A percentile compares a stretch with the other conserved stretches of the same genome.
These are phyloP conservation scores for Bombus soroeensis DNA, from an alignment of 1,140 invertebrate genomes.

Conservation along the genomic window DNA sequence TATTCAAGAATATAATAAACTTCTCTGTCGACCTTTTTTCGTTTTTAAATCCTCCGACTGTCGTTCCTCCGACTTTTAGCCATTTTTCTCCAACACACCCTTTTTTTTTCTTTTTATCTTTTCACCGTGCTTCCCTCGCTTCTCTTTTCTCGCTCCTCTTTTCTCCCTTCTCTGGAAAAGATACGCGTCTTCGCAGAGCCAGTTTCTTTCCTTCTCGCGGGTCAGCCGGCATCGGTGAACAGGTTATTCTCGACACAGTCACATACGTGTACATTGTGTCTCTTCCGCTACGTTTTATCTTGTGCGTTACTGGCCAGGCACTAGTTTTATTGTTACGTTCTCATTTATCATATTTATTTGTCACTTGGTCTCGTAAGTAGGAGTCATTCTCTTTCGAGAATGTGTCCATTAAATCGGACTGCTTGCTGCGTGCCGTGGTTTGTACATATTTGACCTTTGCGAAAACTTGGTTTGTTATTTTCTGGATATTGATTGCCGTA, in stretches of 20 bases:
- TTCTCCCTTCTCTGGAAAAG: neutral
- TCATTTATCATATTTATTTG: constrained; percentile 40
- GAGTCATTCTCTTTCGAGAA: neutral
- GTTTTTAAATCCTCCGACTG: constrained; percentile 31
- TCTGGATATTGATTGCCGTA: too few relatives aligned
- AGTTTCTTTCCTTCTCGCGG: neutral
- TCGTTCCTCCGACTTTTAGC: neutral
- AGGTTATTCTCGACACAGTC: constrained; percentile 17
- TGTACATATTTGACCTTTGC: too few relatives aligned
- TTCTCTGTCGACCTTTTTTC: constrained; percentile 7
- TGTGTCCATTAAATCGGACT: neutral
- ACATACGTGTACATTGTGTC: neutral
- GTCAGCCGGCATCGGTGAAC: neutral
- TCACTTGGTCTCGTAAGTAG: neutral
- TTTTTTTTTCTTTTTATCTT: neutral
- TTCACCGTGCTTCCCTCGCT: neutral
- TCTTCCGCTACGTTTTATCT: constrained; percentile 7
- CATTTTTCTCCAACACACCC: constrained; percentile 7
- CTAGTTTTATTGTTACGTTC: neutral
- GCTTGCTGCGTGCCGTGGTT: too few relatives aligned
- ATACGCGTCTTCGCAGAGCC: constrained; percentile 19
- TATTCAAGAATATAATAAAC: constrained; percentile 41
- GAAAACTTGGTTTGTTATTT: too few relatives aligned
- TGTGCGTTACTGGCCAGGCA: neutral
- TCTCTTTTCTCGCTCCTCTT: neutral